Base-by-base conservation (phyloP, 2,797 vertebrate genomes). In the Pangasius larnaudii region DNA sequence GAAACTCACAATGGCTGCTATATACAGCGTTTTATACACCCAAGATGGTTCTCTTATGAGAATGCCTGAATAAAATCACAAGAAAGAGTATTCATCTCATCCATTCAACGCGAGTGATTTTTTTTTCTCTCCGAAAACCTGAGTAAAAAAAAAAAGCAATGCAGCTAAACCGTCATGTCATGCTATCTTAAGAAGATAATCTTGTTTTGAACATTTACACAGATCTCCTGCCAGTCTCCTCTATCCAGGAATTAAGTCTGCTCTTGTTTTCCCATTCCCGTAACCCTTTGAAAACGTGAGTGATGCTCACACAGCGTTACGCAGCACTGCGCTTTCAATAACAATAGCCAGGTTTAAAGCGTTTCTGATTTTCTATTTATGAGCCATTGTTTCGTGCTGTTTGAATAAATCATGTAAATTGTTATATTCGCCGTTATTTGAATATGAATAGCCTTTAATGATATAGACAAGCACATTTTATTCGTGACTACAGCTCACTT, bases 151-250 rank as follows among this genome's bases (percentile, higher is more conserved):
- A 65, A 22, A 69, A 49, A 19, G 49, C 22, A 24, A 80, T 59
- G 33, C 80, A 51, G 42, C 80, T 69, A 77, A 86, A 69, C 56
- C 75, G 1, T n/a, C 80, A 79, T 71, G 33, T 59, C 22, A 27
- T 71, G 61, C 51, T 69, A 84, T 84, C 61, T 79, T 78, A 71
- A 87, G 81, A 86, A 69, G 80, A 86, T 89, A 86, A 86, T 86
- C 88, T 89, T 87, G 80, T 89, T 89, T 77, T 59, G 88, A 83
- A 63, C 56, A 27, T 63, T 84, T 86, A 72, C 88, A 87, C 39
- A 58, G 85, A 69, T 83, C 71, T 75, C 6, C 85, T 83, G 58
- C 69, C 71, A 87, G 19, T 75, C 77, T 63, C 42, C 78, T n/a
- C 78, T 75, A 59, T 83, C 69, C 88, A 86, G 75, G 72, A 89